phyloP scores from a whole-genome alignment of 2,113 vertebrate species.

The Ranitomeya variabilis region DNA sequence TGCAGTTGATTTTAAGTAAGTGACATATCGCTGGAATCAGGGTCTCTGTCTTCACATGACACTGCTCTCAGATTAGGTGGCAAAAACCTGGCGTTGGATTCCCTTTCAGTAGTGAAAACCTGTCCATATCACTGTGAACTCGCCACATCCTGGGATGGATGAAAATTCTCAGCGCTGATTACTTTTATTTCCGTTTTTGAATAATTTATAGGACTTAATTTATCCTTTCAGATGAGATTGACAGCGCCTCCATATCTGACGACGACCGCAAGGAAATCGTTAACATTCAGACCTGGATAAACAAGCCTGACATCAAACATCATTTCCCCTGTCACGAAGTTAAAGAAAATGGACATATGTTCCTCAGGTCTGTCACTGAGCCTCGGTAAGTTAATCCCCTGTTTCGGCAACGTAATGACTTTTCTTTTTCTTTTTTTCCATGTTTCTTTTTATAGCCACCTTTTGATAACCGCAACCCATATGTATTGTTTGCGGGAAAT shows the following conservation, averaged over 20 bases:
- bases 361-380: constrained; percentile 82
- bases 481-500: constrained; percentile 99
- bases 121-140: no score
- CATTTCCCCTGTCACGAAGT: constrained; percentile 95
- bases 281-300: constrained; percentile 97
- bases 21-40: no score
- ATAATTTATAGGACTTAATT: not conserved
- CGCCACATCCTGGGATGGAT: no score
- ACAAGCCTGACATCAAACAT: constrained; percentile 95
- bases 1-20: no score
- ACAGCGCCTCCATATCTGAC: constrained; percentile 96
- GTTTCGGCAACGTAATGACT: not conserved
- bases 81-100: no score
- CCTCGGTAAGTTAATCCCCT: no score
- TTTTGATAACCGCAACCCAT: constrained; percentile 94
- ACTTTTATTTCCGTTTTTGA: not conserved
- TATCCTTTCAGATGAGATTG: constrained; percentile 88
- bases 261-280: constrained; percentile 96
- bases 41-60: no score
- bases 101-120: no score
- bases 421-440: not conserved
- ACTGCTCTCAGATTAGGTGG: no score
- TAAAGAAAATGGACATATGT: constrained; percentile 98
- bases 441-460: constrained; percentile 75
- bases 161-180: no score